Conservation (phyloP, 2,113 vertebrate genomes). For the Melanocharis versteri region DNA sequence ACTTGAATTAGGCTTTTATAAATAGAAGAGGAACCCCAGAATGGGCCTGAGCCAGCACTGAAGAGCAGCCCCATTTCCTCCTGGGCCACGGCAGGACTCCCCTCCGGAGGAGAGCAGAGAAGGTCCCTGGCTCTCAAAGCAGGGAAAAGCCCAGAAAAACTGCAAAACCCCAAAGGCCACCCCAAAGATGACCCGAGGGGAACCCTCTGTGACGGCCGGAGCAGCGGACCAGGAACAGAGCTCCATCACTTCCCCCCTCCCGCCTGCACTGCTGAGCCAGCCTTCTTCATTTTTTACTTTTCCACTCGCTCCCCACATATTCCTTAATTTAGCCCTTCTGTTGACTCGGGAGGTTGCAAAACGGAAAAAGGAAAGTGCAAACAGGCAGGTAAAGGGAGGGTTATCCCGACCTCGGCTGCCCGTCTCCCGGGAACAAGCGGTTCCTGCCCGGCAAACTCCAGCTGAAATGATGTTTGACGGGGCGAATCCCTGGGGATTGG, state of each 20-base stretch:
- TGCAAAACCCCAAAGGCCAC: neutral
- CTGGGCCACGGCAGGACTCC: neutral
- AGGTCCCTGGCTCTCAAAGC: neutral
- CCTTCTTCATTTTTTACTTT: neutral
- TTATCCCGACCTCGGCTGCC: neutral
- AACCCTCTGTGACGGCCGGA: rapidly evolving
- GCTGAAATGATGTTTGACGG: rapidly evolving
- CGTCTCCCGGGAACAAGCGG: rapidly evolving
- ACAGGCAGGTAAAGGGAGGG: neutral
- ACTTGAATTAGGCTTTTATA: neutral
- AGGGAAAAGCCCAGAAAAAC: neutral
- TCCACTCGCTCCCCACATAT: neutral
- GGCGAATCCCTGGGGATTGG: neutral
- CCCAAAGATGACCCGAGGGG: neutral
- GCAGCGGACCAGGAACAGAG: neutral
- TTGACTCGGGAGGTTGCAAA: constrained; percentile 1
- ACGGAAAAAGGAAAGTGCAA: constrained; percentile 9
- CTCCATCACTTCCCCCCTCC: neutral
- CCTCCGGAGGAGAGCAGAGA: rapidly evolving
- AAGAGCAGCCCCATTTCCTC: neutral
- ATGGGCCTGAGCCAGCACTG: neutral
- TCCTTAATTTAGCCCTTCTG: constrained; percentile 41
- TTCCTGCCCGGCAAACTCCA: neutral
- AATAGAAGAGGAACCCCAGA: neutral
- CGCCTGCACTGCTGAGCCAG: rapidly evolving